Evolutionary conservation across 1,140 invertebrate species (phyloP).

Genomic region (Luehdorfia chinensis): DNA sequence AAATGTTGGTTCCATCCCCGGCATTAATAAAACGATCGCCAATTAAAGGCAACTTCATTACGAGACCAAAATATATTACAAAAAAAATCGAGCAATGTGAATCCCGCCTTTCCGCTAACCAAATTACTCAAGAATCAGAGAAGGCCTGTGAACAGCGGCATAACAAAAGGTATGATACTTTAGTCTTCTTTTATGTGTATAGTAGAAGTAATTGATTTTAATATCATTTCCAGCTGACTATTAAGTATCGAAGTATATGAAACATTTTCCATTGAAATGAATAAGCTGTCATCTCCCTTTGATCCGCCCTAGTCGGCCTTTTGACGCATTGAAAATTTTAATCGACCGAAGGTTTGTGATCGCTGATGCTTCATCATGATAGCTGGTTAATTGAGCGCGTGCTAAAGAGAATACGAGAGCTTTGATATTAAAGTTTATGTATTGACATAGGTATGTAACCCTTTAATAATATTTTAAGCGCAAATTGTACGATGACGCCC

Average conservation of each 20-base stretch:
- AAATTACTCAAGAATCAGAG: no score
- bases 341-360: slow-evolving; percentile 44
- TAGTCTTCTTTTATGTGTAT: no score
- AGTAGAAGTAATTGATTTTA: no score
- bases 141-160: no score
- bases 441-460: slow-evolving; percentile 18
- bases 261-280: slow-evolving; percentile 59
- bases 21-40: no score
- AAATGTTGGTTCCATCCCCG: no score
- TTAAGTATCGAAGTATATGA: slow-evolving; percentile 19
- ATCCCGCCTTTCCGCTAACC: no score
- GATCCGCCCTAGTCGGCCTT: slow-evolving; percentile 42
- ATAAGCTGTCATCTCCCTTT: slow-evolving; percentile 51
- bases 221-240: slow-evolving; percentile 20
- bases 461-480: slow-evolving; percentile 13
- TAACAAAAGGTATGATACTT: no score
- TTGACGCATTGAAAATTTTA: slow-evolving; percentile 56
- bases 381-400: slow-evolving; percentile 54
- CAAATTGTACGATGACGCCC: slow-evolving; percentile 14
- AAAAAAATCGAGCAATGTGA: no score
- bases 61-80: no score
- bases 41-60: no score
- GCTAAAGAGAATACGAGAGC: slow-evolving; percentile 48
- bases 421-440: slow-evolving; percentile 49
- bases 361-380: slow-evolving; percentile 47